Conservation (phyloP, 1,140 invertebrate genomes). For the Polypedilum pembai region DNA sequence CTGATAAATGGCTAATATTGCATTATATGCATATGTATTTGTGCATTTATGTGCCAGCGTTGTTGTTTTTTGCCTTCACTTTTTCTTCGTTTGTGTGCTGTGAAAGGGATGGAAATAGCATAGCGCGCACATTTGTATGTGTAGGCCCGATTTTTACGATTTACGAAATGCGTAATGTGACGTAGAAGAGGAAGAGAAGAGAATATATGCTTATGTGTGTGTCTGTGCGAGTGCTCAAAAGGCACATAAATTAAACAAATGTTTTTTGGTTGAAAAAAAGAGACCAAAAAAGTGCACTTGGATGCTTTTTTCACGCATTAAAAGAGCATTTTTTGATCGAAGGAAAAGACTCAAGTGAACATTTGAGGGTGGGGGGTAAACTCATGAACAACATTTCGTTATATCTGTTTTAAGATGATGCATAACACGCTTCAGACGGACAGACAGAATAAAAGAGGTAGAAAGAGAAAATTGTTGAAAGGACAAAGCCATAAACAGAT, state of each 20-base stretch:
- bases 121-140: background rate
- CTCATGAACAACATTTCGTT: background rate
- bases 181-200: too few species aligned
- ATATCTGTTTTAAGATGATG: background rate
- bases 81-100: background rate
- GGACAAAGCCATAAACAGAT: background rate
- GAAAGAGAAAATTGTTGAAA: background rate
- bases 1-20: constrained; percentile 24
- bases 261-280: background rate
- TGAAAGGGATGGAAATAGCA: constrained; percentile 21
- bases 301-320: constrained; percentile 22
- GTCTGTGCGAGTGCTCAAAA: background rate
- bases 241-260: background rate
- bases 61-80: background rate
- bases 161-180: constrained; percentile 23
- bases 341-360: background rate
- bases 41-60: background rate
- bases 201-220: background rate
- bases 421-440: background rate
- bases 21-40: constrained; percentile 21
- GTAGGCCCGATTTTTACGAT: background rate
- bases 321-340: background rate
- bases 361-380: background rate
- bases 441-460: background rate
- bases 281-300: constrained; percentile 23